A percentile compares a stretch with the other conserved stretches of the same genome.
These are phyloP conservation scores for Dromococcyx pavoninus DNA, from an alignment of 2,797 vertebrate genomes.

Conservation along the genomic window DNA sequence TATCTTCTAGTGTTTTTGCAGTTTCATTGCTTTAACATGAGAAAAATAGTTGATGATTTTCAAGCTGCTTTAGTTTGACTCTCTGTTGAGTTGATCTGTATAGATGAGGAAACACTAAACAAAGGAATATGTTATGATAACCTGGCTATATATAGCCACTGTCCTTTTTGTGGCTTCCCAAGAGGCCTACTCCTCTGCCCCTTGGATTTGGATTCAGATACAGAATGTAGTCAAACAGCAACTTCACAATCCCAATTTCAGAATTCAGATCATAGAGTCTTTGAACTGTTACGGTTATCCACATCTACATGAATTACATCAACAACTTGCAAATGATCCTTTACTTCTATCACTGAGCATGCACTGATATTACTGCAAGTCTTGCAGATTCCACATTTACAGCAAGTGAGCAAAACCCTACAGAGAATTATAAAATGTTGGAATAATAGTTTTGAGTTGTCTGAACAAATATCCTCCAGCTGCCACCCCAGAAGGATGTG, in stretches of 20 bases:
- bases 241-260: not conserved
- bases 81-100: not conserved
- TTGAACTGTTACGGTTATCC: not conserved
- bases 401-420: not conserved
- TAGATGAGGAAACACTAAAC: not conserved
- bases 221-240: not conserved
- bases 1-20: not conserved
- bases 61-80: not conserved
- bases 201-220: not conserved
- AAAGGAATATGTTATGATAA: not conserved
- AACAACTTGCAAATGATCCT: not conserved
- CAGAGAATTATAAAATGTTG: not conserved
- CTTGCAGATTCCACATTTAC: not conserved
- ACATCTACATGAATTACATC: not conserved
- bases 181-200: not conserved
- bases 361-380: not conserved
- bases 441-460: not conserved
- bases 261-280: not conserved
- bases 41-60: not conserved
- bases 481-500: not conserved
- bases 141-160: not conserved
- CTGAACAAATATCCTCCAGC: constrained; percentile 15
- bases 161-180: not conserved
- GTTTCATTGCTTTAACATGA: not conserved
- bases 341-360: not conserved